Conservation (phyloP, 2,888 invertebrate species). For the Priocnemis perturbator region DNA sequence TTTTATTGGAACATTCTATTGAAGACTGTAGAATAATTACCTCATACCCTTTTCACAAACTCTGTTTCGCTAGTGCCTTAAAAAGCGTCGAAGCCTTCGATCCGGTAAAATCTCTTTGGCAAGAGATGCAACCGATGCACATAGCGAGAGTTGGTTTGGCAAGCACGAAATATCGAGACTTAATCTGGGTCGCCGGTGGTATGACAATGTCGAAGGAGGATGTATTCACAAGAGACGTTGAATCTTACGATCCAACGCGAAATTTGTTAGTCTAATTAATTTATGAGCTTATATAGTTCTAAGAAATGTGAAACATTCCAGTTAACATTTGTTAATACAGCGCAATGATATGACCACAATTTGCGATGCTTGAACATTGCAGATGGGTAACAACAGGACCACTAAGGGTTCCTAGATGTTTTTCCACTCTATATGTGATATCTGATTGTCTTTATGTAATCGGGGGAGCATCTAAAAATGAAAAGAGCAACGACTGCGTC, state of each 20-base stretch:
- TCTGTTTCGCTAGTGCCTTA: slow-evolving; percentile 75
- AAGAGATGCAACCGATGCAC: slow-evolving; percentile 78
- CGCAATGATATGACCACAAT: too few relatives aligned
- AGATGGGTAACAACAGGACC: slow-evolving; percentile 64
- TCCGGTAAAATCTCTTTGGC: slow-evolving; percentile 78
- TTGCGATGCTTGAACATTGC: slow-evolving; percentile 5
- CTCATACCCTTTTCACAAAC: too few relatives aligned
- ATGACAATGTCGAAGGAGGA: slow-evolving; percentile 80
- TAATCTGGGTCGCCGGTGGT: slow-evolving; percentile 86
- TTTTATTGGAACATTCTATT: background rate
- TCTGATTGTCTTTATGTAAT: slow-evolving; percentile 80
- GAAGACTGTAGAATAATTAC: background rate
- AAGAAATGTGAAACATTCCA: too few relatives aligned
- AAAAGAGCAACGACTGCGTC: slow-evolving; percentile 76
- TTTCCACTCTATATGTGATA: slow-evolving; percentile 64
- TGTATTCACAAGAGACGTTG: slow-evolving; percentile 79
- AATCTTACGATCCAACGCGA: slow-evolving; percentile 80
- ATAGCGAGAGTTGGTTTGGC: slow-evolving; percentile 81
- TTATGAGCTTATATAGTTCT: too few relatives aligned
- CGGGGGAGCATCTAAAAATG: slow-evolving; percentile 81
- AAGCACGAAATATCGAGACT: slow-evolving; percentile 79
- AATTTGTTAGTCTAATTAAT: slow-evolving; percentile 76
- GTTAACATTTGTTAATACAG: too few relatives aligned
- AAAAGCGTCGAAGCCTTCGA: slow-evolving; percentile 81
- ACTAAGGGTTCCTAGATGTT: slow-evolving; percentile 66